phyloP scores from a whole-genome alignment of 2,113 vertebrate genomes.

The Corynorhinus townsendii region DNA sequence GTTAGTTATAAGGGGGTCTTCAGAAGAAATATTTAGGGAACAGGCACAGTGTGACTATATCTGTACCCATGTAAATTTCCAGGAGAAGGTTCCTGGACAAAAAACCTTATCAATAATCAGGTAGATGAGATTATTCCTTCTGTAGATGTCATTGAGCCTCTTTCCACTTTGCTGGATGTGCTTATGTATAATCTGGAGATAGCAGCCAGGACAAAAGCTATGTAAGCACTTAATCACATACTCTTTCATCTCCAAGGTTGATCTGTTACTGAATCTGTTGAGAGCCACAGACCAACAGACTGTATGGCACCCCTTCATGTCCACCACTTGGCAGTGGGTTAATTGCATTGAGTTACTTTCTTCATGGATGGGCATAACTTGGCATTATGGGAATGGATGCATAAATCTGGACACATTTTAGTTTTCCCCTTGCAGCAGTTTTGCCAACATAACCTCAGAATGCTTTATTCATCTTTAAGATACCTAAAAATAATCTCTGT shows the following conservation, averaged over 20 bases:
- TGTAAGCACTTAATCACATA: background rate
- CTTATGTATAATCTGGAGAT: background rate
- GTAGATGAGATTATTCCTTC: background rate
- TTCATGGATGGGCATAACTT: too few relatives aligned
- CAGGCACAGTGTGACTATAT: background rate
- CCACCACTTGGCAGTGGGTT: background rate
- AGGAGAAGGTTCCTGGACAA: background rate
- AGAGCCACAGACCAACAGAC: background rate
- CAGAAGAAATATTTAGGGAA: background rate
- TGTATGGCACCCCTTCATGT: background rate
- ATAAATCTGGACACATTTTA: background rate
- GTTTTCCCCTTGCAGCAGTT: background rate
- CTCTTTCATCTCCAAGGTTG: background rate
- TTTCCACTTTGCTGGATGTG: background rate
- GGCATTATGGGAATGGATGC: background rate
- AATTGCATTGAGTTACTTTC: background rate
- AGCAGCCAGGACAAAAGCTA: background rate
- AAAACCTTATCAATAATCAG: background rate
- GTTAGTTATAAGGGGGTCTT: background rate
- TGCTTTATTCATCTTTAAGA: background rate
- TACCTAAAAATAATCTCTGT: background rate
- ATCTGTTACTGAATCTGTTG: background rate
- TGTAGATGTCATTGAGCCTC: background rate
- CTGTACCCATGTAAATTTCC: background rate
- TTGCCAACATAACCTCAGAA: background rate